Percentiles rank a stretch among this genome's conserved stretches.
These are phyloP conservation scores for Zhengitettix transpicula DNA, from an alignment of 2,888 invertebrate genomes.

Conservation along the genomic window DNA sequence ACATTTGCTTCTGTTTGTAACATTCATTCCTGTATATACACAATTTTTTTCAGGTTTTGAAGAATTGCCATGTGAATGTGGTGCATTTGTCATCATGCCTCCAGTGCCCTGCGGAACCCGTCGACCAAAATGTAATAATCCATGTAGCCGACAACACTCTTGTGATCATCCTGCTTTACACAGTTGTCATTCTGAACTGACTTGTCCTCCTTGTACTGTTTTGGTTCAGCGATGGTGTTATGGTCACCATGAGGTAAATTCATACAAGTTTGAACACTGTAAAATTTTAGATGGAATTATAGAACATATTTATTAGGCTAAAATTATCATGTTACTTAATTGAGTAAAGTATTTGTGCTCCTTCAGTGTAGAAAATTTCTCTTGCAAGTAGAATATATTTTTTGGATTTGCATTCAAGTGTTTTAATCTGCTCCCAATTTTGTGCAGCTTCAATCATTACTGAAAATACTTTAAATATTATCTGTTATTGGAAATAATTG, in stretches of 20 bases:
- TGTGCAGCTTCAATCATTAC: too few relatives aligned
- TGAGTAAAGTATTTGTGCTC: too few relatives aligned
- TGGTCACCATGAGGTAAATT: conserved; percentile 50
- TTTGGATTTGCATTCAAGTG: too few relatives aligned
- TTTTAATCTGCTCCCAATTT: too few relatives aligned
- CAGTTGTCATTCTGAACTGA: conserved; percentile 56
- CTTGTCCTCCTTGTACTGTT: conserved; percentile 74
- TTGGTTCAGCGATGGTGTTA: conserved; percentile 74
- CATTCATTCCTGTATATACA: not conserved
- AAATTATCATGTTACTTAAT: too few relatives aligned
- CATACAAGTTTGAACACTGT: too few relatives aligned
- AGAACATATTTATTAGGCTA: too few relatives aligned
- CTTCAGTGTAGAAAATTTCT: too few relatives aligned
- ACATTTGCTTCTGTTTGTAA: not conserved
- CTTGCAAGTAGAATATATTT: too few relatives aligned
- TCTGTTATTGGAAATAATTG: too few relatives aligned
- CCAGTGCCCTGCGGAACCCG: conserved; percentile 86
- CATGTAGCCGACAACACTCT: conserved; percentile 56
- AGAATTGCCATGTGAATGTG: conserved; percentile 84
- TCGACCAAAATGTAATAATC: conserved; percentile 60
- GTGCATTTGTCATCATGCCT: conserved; percentile 67
- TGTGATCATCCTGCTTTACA: conserved; percentile 76
- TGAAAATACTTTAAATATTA: too few relatives aligned
- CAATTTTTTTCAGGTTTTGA: conserved; percentile 43
- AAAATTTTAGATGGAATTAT: too few relatives aligned